A percentile compares a stretch with the other conserved stretches of the same genome.
phyloP scores from a whole-genome alignment of 2,113 vertebrate genomes.

The Actenoides hombroni region DNA sequence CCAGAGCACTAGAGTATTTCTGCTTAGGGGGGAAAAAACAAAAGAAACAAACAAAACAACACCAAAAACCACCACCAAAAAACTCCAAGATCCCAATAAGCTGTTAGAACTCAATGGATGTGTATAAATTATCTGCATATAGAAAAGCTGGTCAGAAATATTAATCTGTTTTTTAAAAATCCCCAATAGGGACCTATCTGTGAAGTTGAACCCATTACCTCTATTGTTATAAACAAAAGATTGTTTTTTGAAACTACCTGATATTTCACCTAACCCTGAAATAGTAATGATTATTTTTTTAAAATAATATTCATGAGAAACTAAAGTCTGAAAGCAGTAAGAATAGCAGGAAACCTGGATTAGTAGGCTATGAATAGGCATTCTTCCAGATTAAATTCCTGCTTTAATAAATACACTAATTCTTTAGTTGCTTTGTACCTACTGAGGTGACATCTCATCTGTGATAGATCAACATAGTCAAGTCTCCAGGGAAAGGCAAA shows the following conservation, averaged over 20 bases:
- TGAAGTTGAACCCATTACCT: neutral
- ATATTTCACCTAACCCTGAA: slow-evolving; percentile 16
- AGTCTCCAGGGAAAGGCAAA: slow-evolving; percentile 18
- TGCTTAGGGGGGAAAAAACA: neutral
- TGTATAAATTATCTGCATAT: neutral
- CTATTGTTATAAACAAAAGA: neutral
- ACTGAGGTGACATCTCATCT: slow-evolving; percentile 13
- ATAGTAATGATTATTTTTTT: slow-evolving; percentile 29
- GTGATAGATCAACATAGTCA: neutral
- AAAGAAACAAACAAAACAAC: neutral
- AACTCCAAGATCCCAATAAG: neutral
- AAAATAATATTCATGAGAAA: neutral
- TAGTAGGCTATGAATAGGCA: slow-evolving; percentile 5
- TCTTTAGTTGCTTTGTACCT: slow-evolving; percentile 16
- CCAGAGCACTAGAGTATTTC: neutral
- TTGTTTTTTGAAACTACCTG: neutral
- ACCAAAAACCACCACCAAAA: neutral
- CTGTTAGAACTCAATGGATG: neutral
- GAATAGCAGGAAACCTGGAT: slow-evolving; percentile 52
- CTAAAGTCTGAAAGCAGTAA: neutral
- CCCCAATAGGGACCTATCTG: neutral
- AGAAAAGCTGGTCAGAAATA: neutral
- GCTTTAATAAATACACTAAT: neutral
- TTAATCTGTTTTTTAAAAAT: neutral
- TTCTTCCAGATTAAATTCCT: slow-evolving; percentile 32